These are phyloP conservation scores for Noctua fimbriata DNA, from an alignment of 2,888 invertebrate species.

Conservation along the genomic window DNA sequence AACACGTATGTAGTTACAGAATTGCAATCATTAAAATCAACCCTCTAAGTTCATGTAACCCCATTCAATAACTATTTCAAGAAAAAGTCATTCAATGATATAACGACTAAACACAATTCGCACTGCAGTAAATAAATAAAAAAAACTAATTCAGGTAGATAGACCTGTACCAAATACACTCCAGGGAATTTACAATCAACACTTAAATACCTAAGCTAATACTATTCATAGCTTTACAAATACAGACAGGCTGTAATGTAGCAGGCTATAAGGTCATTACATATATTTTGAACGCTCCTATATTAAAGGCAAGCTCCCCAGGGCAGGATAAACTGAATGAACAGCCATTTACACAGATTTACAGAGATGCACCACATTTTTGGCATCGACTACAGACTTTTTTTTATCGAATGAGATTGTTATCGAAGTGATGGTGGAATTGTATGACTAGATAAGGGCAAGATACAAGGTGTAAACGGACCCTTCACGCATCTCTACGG, in stretches of 20 bases:
- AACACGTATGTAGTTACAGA: too few relatives aligned
- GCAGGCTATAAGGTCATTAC: slow-evolving; percentile 29
- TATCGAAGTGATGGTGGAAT: background rate
- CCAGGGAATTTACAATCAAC: slow-evolving; percentile 7
- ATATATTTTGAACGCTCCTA: slow-evolving; percentile 52
- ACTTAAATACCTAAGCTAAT: slow-evolving; percentile 11
- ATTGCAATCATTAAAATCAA: too few relatives aligned
- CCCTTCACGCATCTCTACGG: too few relatives aligned
- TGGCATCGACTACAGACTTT: slow-evolving; percentile 21
- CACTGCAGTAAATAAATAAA: background rate
- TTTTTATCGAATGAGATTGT: slow-evolving; percentile 17
- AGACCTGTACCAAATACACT: background rate
- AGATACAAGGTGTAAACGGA: too few relatives aligned
- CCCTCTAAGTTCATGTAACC: too few relatives aligned
- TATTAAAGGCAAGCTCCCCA: slow-evolving; percentile 45
- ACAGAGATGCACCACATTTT: slow-evolving; percentile 41
- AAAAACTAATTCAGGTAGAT: background rate
- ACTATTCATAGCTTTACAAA: slow-evolving; percentile 35
- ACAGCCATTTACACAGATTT: slow-evolving; percentile 56
- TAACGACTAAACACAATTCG: too few relatives aligned
- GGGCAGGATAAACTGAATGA: slow-evolving; percentile 59
- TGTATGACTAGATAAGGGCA: background rate
- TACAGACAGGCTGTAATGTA: slow-evolving; percentile 25
- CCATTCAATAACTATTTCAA: too few relatives aligned
- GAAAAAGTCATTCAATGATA: too few relatives aligned